Conservation (phyloP, 2,888 invertebrate genomes). For the Oxytorus armatus region DNA sequence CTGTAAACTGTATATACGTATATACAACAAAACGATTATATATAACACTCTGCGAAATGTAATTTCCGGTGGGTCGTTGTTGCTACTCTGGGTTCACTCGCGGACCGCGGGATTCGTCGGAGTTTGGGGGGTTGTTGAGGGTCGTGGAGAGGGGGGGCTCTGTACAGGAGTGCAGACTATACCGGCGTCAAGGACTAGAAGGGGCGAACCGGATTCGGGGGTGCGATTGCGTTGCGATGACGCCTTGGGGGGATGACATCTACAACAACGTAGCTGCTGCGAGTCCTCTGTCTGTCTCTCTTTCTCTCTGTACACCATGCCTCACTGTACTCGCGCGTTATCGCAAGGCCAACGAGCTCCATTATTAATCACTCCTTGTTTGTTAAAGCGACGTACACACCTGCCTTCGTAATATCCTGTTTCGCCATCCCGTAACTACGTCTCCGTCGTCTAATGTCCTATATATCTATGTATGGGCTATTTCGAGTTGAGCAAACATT, state of each 20-base stretch:
- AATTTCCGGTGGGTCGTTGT: constrained; percentile 81
- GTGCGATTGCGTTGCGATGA: constrained; percentile 75
- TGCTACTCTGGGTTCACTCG: constrained; percentile 68
- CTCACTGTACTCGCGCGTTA: constrained; percentile 74
- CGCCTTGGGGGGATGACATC: constrained; percentile 78
- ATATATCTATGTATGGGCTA: constrained; percentile 24
- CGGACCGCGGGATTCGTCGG: constrained; percentile 60
- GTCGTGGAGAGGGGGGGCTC: constrained; percentile 25
- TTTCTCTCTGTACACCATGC: constrained; percentile 35
- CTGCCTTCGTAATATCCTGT: constrained; percentile 80
- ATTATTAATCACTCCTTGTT: constrained; percentile 83
- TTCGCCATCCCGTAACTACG: constrained; percentile 39
- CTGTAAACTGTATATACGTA: constrained; percentile 52
- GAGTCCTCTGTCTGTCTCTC: constrained; percentile 26
- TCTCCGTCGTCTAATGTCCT: constrained; percentile 5
- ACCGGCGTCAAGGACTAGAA: constrained; percentile 57
- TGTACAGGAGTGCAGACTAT: constrained; percentile 38
- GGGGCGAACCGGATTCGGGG: constrained; percentile 69
- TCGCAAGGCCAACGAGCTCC: constrained; percentile 77
- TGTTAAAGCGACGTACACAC: constrained; percentile 82
- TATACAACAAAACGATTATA: constrained; percentile 72
- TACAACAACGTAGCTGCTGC: constrained; percentile 59
- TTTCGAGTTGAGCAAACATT: too few relatives aligned
- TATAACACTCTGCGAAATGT: constrained; percentile 79
- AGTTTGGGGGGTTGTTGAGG: constrained; percentile 45